phyloP scores from a whole-genome alignment of 2,888 invertebrate species.

The Belgica antarctica region DNA sequence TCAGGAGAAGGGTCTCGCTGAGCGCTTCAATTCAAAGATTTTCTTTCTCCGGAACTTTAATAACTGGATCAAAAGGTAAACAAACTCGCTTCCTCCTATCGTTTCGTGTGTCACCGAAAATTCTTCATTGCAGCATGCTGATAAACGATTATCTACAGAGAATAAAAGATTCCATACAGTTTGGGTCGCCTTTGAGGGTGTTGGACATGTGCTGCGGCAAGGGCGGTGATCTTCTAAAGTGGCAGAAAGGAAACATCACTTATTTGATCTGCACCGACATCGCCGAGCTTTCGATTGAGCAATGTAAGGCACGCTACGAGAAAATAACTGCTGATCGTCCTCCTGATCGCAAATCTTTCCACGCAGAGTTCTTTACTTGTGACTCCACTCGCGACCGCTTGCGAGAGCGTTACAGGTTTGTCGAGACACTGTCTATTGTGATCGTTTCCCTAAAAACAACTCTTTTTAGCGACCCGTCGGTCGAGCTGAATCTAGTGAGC shows the following conservation, averaged over 20 bases:
- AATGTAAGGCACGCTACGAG: slow-evolving; percentile 81
- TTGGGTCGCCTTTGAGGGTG: slow-evolving; percentile 68
- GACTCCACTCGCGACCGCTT: slow-evolving; percentile 85
- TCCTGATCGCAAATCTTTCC: slow-evolving; percentile 61
- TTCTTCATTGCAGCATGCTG: slow-evolving; percentile 66
- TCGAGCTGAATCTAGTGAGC: slow-evolving; percentile 84
- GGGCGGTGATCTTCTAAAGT: slow-evolving; percentile 97
- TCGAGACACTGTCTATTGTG: not conserved
- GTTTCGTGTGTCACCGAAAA: no score
- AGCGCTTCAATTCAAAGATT: slow-evolving; percentile 84
- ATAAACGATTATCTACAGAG: slow-evolving; percentile 78
- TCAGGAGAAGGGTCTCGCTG: slow-evolving; percentile 75
- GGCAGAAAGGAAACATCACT: slow-evolving; percentile 76
- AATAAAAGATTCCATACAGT: slow-evolving; percentile 63
- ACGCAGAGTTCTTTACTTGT: slow-evolving; percentile 86
- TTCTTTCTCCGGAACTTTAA: slow-evolving; percentile 95
- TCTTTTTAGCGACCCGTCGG: slow-evolving; percentile 64
- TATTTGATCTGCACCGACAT: slow-evolving; percentile 91
- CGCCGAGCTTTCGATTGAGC: slow-evolving; percentile 86
- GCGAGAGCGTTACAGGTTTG: slow-evolving; percentile 65
- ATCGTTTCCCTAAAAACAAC: not conserved
- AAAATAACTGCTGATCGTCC: slow-evolving; percentile 59
- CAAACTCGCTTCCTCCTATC: not conserved
- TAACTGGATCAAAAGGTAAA: slow-evolving; percentile 88
- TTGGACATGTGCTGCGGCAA: slow-evolving; percentile 97